These are phyloP conservation scores for Drosophila pseudotakahashii DNA, from an alignment of 2,888 invertebrate genomes.

Conservation along the genomic window DNA sequence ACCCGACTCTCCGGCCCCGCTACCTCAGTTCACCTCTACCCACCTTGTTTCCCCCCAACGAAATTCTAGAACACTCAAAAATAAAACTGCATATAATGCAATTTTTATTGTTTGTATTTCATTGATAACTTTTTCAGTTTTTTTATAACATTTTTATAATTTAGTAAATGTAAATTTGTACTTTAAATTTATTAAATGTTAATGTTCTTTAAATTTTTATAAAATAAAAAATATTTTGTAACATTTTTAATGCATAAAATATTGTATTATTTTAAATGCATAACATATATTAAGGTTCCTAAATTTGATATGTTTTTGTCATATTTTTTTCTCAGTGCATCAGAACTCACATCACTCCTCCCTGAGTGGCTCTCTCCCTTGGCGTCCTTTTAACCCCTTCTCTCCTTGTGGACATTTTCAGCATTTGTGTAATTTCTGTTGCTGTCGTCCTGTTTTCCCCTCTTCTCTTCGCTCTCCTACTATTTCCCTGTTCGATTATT, in stretches of 20 bases:
- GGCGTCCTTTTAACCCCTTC: slow-evolving; percentile 2
- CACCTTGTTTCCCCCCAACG: slow-evolving; percentile 14
- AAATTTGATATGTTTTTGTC: too few species aligned
- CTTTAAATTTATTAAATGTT: too few species aligned
- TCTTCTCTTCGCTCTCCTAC: neutral
- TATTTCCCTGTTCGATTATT: slow-evolving; percentile 61
- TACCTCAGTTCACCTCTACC: slow-evolving; percentile 6
- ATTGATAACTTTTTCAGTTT: neutral
- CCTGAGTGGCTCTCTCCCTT: slow-evolving; percentile 44
- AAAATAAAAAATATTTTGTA: too few species aligned
- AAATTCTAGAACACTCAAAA: slow-evolving; percentile 3
- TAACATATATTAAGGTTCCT: too few species aligned
- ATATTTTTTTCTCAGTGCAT: too few species aligned
- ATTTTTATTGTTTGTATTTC: neutral
- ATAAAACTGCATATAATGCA: neutral
- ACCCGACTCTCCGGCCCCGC: slow-evolving; percentile 6
- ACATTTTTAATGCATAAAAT: too few species aligned
- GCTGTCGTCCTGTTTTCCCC: slow-evolving; percentile 37
- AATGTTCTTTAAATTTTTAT: too few species aligned
- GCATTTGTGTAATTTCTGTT: slow-evolving; percentile 76
- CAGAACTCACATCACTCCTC: slow-evolving; percentile 11
- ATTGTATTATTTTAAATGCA: too few species aligned
- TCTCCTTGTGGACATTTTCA: slow-evolving; percentile 26
- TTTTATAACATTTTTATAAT: neutral
- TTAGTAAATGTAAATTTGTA: too few species aligned